A percentile compares a stretch with the other conserved stretches of the same genome.
Conservation (phyloP, 2,888 invertebrate genomes). For the Parnassius glacialis region DNA sequence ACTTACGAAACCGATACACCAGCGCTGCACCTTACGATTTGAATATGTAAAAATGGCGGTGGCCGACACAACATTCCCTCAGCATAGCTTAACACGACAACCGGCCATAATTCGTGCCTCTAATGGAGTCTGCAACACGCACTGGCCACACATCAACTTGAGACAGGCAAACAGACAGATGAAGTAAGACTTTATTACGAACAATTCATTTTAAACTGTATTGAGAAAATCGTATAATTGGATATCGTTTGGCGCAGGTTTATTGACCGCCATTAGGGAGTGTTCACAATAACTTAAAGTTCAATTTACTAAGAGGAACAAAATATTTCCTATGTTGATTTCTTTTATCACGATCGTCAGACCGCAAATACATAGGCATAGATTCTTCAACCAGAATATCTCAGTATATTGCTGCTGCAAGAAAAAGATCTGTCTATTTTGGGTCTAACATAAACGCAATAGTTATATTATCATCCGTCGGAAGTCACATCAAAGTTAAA, state of each 20-base stretch:
- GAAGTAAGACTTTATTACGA: conserved; percentile 29
- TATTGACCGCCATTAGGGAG: conserved; percentile 37
- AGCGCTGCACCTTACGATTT: conserved; percentile 28
- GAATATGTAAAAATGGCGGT: conserved; percentile 50
- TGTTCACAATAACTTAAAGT: conserved; percentile 29
- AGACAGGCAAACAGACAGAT: conserved; percentile 55
- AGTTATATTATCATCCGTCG: too few species aligned
- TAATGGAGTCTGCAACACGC: conserved; percentile 74
- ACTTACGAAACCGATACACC: conserved; percentile 15
- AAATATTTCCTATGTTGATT: too few species aligned
- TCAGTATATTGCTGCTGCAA: too few species aligned
- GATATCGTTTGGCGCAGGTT: conserved; percentile 31
- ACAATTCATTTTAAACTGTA: conserved; percentile 43
- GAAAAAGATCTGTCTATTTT: too few species aligned
- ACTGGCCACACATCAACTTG: conserved; percentile 64
- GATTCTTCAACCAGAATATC: too few species aligned
- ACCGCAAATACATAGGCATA: too few species aligned
- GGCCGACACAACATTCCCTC: conserved; percentile 30
- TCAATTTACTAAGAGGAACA: not conserved
- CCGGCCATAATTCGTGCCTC: conserved; percentile 58
- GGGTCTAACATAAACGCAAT: too few species aligned
- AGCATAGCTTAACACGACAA: conserved; percentile 58
- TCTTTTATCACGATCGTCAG: too few species aligned
- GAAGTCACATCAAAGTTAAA: too few species aligned
- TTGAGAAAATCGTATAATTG: conserved; percentile 30